Evolutionary conservation across 2,797 vertebrate genomes (phyloP), one percentile per base, ranked within the genome.

Genomic region (Discoglossus pictus): DNA sequence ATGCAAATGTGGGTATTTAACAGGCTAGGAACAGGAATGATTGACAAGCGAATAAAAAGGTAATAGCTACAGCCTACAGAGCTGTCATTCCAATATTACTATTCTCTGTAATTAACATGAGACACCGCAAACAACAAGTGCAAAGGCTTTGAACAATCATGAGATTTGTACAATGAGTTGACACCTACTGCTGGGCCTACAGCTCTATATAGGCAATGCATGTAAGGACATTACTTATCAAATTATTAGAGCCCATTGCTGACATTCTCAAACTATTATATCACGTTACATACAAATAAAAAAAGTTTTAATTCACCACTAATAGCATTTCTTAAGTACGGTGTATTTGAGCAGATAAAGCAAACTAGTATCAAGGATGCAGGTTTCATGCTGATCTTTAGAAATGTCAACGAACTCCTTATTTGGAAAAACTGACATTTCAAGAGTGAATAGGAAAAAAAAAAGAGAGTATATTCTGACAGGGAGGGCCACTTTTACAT

Each of bases 111-210:
- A 75, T 76, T 74, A 75, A 10, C 2, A 61, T 38, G 18, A 53
- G 70, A 51, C n/a, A 20, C 51, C 60, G 70, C 68, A 74, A 78
- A 77, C 76, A 68, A 75, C 74, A 24, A 74, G 67, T 31, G 36
- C 50, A 68, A 69, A 78, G 34, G 53, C 53, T 65, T 76, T 61
- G 31, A 78, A 31, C 38, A 76, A 65, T 73, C 31, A 54, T 23
- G 38, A 21, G 36, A 39, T 67, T 16, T 71, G 61, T 68, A 78
- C 76, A 77, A 74, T 7, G 59, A n/a, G 6, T 1, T 72, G 40
- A 39, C 62, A 60, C 75, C n/a, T 51, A 63, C 63, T 38, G 18
- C 62, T 51, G 42, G 60, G 76, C 74, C 10, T 6, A 20, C 58
- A 24, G 15, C 74, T 75, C 73, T 58, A 54, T 69, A 58, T 72